These are phyloP conservation scores for Barbus barbus DNA, from an alignment of 2,113 vertebrate genomes.

Conservation along the genomic window DNA sequence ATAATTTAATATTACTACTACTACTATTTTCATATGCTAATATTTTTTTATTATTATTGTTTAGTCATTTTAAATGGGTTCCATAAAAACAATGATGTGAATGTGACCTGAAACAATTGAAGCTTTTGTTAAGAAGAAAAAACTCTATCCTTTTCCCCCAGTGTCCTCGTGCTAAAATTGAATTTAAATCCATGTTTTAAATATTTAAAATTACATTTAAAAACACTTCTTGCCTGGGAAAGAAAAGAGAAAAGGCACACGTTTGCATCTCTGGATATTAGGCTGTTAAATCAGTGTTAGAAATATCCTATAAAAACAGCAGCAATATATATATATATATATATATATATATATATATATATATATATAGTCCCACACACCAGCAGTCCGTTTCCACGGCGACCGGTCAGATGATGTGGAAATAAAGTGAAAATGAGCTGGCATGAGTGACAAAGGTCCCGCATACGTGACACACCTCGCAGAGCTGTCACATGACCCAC, in stretches of 20 bases:
- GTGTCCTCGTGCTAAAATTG: background rate
- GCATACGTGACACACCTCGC: constrained; percentile 27
- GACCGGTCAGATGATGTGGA: no score
- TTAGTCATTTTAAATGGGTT: background rate
- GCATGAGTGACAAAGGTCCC: constrained; percentile 52
- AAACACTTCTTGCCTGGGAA: background rate
- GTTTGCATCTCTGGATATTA: background rate
- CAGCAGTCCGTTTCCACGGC: no score
- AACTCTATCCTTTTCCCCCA: no score
- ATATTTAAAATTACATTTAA: background rate
- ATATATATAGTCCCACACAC: no score
- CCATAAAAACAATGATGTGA: no score
- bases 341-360: no score
- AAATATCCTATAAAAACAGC: background rate
- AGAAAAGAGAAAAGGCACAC: background rate
- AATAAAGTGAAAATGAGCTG: background rate
- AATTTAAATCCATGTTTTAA: background rate
- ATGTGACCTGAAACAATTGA: background rate
- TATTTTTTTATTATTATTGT: background rate
- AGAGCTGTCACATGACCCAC: constrained; percentile 49
- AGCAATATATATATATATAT: no score
- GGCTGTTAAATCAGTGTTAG: accelerated
- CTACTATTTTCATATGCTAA: no score
- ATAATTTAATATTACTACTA: no score
- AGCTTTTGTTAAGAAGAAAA: background rate